Percentiles rank a stretch among this genome's conserved stretches.
These are phyloP conservation scores for Brachyptera risi DNA, from an alignment of 2,888 invertebrate genomes.

Conservation along the genomic window DNA sequence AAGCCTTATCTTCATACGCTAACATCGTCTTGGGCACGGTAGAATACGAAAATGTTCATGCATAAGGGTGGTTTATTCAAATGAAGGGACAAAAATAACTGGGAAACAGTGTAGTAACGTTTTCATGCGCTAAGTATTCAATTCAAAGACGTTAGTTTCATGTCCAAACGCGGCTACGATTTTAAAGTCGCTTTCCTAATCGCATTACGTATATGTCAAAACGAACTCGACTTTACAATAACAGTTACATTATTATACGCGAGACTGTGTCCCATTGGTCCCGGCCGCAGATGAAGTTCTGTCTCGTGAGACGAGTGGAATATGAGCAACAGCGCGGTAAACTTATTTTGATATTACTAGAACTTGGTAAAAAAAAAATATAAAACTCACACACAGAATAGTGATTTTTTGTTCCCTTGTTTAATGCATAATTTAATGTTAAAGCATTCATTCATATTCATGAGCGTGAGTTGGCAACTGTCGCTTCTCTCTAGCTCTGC, in stretches of 20 bases:
- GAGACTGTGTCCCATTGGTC: background rate
- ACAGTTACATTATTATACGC: background rate
- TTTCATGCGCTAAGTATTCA: background rate
- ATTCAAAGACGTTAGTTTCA: background rate
- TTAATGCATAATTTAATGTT: constrained; percentile 21
- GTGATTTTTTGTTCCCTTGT: constrained; percentile 21
- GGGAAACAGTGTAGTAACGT: background rate
- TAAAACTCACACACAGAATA: constrained; percentile 3
- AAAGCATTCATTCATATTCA: constrained; percentile 21
- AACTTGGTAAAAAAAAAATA: too few relatives aligned
- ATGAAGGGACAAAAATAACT: background rate
- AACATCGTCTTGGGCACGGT: too few relatives aligned
- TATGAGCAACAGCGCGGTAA: background rate
- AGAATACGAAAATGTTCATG: too few relatives aligned
- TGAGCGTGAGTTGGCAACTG: background rate
- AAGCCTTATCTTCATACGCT: too few relatives aligned
- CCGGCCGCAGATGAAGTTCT: background rate
- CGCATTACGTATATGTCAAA: background rate
- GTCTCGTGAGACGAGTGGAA: background rate
- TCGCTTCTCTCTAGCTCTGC: background rate
- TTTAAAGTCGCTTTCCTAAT: background rate
- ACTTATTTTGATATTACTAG: too few relatives aligned
- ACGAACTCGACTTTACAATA: too few relatives aligned
- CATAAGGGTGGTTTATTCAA: constrained; percentile 5
- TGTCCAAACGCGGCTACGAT: background rate